Percentiles rank a stretch among this genome's conserved stretches.
Evolutionary conservation across 2,888 invertebrate species (phyloP).

Genomic region (Cheilosia pagana): DNA sequence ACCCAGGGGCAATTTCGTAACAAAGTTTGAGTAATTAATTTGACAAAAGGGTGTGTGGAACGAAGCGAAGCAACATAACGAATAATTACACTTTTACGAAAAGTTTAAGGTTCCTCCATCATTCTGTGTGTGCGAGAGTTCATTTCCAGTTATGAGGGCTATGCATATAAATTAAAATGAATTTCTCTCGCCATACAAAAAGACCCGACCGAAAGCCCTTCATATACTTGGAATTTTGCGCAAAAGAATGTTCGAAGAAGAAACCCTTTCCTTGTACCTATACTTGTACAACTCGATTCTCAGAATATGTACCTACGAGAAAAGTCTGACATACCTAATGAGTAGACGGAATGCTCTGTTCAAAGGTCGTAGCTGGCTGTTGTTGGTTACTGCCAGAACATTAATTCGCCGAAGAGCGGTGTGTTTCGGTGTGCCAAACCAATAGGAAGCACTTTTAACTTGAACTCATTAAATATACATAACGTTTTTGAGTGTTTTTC

Average conservation of each 20-base stretch:
- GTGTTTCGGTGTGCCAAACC: not conserved
- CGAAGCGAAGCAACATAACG: constrained; percentile 44
- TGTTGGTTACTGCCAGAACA: not conserved
- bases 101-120: constrained; percentile 46
- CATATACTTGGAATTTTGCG: not conserved
- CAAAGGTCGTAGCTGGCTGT: not conserved
- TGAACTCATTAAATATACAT: constrained; percentile 55
- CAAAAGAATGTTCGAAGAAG: not conserved
- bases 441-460: constrained; percentile 59
- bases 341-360: not conserved
- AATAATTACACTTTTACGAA: constrained; percentile 58
- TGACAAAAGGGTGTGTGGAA: constrained; percentile 53
- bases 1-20: constrained; percentile 32
- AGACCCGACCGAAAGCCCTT: not conserved
- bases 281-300: not conserved
- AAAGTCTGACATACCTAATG: not conserved
- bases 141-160: constrained; percentile 35
- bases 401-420: no score
- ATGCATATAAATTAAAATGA: constrained; percentile 63
- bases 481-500: constrained; percentile 22
- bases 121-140: not conserved
- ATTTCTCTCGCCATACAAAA: constrained; percentile 12
- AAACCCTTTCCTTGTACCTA: not conserved
- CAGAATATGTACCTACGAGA: constrained; percentile 12
- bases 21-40: constrained; percentile 73